Percentiles rank a stretch among this genome's conserved stretches.
These are phyloP conservation scores for Drosophila macrospina DNA, from an alignment of 2,888 invertebrate genomes.

Conservation along the genomic window DNA sequence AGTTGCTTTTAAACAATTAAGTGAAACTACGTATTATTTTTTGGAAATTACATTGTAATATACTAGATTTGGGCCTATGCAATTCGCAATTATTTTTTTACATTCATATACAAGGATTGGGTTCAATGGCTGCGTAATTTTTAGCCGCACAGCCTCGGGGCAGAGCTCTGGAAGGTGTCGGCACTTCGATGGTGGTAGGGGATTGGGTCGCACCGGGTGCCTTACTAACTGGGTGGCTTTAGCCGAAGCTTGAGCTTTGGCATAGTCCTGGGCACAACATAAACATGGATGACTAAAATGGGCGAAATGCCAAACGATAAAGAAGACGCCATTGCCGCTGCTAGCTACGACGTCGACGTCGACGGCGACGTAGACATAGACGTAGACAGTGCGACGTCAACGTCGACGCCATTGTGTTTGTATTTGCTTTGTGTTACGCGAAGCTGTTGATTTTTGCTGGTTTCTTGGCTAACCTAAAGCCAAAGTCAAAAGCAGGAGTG, in stretches of 20 bases:
- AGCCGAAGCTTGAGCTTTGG: slow-evolving; percentile 58
- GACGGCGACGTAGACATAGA: slow-evolving; percentile 19
- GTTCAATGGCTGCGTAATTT: slow-evolving; percentile 80
- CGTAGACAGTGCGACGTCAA: slow-evolving; percentile 11
- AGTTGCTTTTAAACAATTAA: not conserved
- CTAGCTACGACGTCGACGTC: slow-evolving; percentile 13
- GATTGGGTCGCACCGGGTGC: slow-evolving; percentile 34
- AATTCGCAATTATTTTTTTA: slow-evolving; percentile 25
- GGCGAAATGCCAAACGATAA: slow-evolving; percentile 83
- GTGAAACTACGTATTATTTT: not conserved
- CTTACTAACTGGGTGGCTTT: slow-evolving; percentile 57
- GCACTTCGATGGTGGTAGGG: too few relatives aligned
- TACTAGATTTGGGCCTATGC: slow-evolving; percentile 30
- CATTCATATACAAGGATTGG: slow-evolving; percentile 38
- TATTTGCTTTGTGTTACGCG: slow-evolving; percentile 73
- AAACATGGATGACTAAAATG: slow-evolving; percentile 81
- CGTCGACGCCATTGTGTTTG: slow-evolving; percentile 59
- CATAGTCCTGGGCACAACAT: slow-evolving; percentile 62
- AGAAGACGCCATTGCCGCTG: slow-evolving; percentile 71
- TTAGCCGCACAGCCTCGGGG: slow-evolving; percentile 70
- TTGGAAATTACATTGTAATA: not conserved
- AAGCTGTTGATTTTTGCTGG: slow-evolving; percentile 71
- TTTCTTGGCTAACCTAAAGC: slow-evolving; percentile 52
- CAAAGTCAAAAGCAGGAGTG: slow-evolving; percentile 13
- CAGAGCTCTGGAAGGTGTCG: slow-evolving; percentile 21